Evolutionary conservation across 2,888 invertebrate species (phyloP).

Genomic region (Apamea sordens): DNA sequence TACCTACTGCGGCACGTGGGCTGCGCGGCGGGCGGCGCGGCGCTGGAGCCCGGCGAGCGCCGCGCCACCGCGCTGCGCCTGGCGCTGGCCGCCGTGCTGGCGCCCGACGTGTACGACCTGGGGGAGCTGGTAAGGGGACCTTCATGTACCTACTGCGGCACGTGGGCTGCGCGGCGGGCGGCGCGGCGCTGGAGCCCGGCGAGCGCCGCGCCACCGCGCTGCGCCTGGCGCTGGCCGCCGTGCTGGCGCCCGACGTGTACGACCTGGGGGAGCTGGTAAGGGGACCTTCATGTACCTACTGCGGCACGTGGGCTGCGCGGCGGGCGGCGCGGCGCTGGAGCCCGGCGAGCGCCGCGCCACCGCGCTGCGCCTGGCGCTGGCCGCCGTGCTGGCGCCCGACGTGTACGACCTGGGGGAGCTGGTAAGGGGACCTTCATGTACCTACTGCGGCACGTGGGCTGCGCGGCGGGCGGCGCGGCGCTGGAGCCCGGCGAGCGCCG

Average conservation of each 20-base stretch:
- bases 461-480: constrained; percentile 78
- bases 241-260: constrained; percentile 98
- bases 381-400: constrained; percentile 97
- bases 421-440: constrained; percentile 87
- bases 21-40: constrained; percentile 80
- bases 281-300: too few relatives aligned
- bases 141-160: too few relatives aligned
- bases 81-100: constrained; percentile 97
- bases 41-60: constrained; percentile 74
- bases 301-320: constrained; percentile 91
- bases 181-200: constrained; percentile 72
- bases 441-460: constrained; percentile 94
- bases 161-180: constrained; percentile 88
- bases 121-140: constrained; percentile 94
- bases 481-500: constrained; percentile 77
- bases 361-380: constrained; percentile 97
- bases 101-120: constrained; percentile 98
- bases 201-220: constrained; percentile 91
- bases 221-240: constrained; percentile 97
- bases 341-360: constrained; percentile 75
- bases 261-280: constrained; percentile 98
- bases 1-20: constrained; percentile 94
- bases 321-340: constrained; percentile 78
- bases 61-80: constrained; percentile 94
- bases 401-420: constrained; percentile 99